phyloP scores from a whole-genome alignment of 2,797 vertebrate genomes.

The Macropodus opercularis region DNA sequence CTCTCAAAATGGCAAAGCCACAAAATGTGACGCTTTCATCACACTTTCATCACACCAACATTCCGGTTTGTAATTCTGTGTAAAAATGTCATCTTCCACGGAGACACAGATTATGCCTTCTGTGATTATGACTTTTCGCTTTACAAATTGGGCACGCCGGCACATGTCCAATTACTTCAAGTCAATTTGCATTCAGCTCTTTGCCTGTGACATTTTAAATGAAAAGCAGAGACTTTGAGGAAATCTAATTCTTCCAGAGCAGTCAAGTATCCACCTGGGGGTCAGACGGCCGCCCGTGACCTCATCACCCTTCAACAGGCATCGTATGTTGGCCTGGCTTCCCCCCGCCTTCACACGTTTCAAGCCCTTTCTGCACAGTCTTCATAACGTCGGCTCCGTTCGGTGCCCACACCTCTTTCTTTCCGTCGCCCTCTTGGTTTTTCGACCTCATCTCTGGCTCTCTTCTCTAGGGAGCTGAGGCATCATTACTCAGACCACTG shows the following conservation, averaged over 20 bases:
- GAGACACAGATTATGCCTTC: conserved; percentile 36
- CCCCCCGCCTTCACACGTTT: conserved; percentile 50
- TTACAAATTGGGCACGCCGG: conserved; percentile 45
- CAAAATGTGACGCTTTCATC: conserved; percentile 25
- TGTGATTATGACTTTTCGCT: conserved; percentile 50
- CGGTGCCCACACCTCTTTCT: conserved; percentile 23
- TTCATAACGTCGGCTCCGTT: conserved; percentile 34
- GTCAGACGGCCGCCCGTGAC: conserved; percentile 34
- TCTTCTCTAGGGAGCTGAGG: conserved; percentile 67
- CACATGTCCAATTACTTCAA: conserved; percentile 37
- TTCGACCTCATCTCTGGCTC: conserved; percentile 62
- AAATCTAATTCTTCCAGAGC: conserved; percentile 29
- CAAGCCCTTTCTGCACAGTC: conserved; percentile 24
- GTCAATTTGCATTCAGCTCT: conserved; percentile 49
- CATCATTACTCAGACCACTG: conserved; percentile 66
- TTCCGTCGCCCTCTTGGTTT: conserved; percentile 20
- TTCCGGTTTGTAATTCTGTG: conserved; percentile 44
- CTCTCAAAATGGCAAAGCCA: conserved; percentile 5
- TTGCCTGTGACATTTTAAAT: conserved; percentile 39
- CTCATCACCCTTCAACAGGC: conserved; percentile 9
- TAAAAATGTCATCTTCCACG: conserved; percentile 43
- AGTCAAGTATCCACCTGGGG: conserved; percentile 7
- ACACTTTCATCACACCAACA: conserved; percentile 22
- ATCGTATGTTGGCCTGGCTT: conserved; percentile 10
- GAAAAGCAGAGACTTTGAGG: conserved; percentile 6